Evolutionary conservation across 2,888 invertebrate genomes (phyloP).

Genomic region (Pheosia gnoma): DNA sequence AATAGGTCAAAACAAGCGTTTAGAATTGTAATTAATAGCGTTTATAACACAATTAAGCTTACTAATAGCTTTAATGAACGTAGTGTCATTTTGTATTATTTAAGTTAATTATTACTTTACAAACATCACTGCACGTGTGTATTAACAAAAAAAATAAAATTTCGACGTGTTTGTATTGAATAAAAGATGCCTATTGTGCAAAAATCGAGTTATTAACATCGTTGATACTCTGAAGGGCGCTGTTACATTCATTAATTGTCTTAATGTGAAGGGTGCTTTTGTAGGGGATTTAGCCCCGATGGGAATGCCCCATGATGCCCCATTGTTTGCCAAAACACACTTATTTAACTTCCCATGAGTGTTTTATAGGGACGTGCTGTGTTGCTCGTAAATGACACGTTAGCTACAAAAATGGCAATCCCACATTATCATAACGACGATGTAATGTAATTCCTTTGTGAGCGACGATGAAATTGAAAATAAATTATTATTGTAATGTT

Average conservation of each 20-base stretch:
- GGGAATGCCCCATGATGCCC: conserved; percentile 63
- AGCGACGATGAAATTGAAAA: conserved; percentile 24
- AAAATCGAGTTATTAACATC: conserved; percentile 75
- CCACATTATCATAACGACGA: conserved; percentile 35
- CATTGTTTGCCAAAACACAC: conserved; percentile 75
- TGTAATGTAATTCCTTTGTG: conserved; percentile 30
- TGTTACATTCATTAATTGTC: conserved; percentile 79
- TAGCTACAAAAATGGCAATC: conserved; percentile 28
- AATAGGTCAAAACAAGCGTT: neutral
- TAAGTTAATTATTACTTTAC: conserved; percentile 11
- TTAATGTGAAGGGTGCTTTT: conserved; percentile 67
- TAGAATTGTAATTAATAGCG: neutral
- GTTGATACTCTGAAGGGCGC: conserved; percentile 73
- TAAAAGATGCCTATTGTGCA: conserved; percentile 64
- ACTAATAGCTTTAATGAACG: neutral
- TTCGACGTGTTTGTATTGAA: conserved; percentile 63
- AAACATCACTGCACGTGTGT: conserved; percentile 31
- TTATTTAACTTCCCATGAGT: conserved; percentile 72
- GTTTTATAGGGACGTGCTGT: conserved; percentile 31
- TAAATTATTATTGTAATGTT: neutral
- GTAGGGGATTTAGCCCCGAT: conserved; percentile 58
- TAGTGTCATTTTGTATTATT: neutral
- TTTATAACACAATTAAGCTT: neutral
- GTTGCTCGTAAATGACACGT: conserved; percentile 40
- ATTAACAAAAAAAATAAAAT: conserved; percentile 41